A percentile compares a stretch with the other conserved stretches of the same genome.
Evolutionary conservation across 1,140 invertebrate genomes (phyloP).

Genomic region (Lethrus apterus): DNA sequence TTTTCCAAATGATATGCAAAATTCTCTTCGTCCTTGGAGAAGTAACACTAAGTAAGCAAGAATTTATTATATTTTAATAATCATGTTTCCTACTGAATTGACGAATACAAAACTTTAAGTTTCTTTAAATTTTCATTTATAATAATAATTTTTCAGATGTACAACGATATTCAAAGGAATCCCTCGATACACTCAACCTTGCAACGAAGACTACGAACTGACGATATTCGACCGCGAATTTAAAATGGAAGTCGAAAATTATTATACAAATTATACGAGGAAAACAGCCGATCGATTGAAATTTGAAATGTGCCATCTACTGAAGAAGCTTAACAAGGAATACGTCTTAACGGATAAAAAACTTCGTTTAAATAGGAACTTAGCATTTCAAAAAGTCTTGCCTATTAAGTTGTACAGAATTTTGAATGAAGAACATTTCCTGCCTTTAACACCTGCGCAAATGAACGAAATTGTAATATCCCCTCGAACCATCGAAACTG

Average conservation of each 20-base stretch:
- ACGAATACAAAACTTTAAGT: neutral
- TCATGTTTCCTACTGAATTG: neutral
- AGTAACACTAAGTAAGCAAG: constrained; percentile 3
- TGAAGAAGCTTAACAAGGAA: too few species aligned
- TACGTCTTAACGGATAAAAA: too few species aligned
- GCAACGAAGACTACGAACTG: neutral
- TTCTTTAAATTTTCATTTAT: neutral
- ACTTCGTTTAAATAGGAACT: too few species aligned
- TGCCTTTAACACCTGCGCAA: too few species aligned
- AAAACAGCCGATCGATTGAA: neutral
- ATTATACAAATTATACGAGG: constrained; percentile 8
- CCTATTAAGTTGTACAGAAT: too few species aligned
- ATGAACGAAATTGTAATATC: too few species aligned
- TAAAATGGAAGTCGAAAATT: neutral
- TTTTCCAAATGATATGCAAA: constrained; percentile 28
- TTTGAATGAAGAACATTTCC: too few species aligned
- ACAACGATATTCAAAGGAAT: neutral
- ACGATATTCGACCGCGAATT: neutral
- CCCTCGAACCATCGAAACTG: too few species aligned
- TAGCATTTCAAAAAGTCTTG: too few species aligned
- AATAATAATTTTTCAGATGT: neutral
- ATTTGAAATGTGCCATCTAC: too few species aligned
- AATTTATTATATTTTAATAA: neutral
- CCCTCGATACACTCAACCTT: neutral
- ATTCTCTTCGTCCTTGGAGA: constrained; percentile 24